phyloP scores from a whole-genome alignment of 2,797 vertebrate genomes.

The Leptoclinus maculatus region DNA sequence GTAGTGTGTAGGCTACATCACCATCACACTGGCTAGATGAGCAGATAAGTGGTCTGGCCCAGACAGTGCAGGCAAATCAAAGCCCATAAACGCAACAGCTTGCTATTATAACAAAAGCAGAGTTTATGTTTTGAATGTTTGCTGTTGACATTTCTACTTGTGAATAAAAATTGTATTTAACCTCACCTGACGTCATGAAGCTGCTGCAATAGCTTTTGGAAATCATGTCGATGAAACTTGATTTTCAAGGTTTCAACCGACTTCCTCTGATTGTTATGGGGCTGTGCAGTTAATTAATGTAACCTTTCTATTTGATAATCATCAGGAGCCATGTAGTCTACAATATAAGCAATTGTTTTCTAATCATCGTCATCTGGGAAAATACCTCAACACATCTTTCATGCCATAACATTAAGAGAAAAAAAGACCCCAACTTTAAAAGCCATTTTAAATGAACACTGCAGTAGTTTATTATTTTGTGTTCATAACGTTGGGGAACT shows the following conservation, averaged over 20 bases:
- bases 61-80: conserved; percentile 42
- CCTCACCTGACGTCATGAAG: conserved; percentile 47
- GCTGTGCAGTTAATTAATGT: background rate
- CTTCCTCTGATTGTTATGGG: background rate
- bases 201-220: conserved; percentile 24
- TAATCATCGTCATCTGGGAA: background rate
- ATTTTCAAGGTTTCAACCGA: conserved; percentile 1
- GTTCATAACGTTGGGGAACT: background rate
- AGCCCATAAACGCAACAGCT: conserved; percentile 68
- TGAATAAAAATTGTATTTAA: conserved; percentile 78
- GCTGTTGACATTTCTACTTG: conserved; percentile 74
- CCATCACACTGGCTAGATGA: conserved; percentile 40
- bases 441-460: background rate
- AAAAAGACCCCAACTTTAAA: background rate
- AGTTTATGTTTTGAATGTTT: conserved; percentile 74
- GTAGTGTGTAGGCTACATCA: conserved; percentile 7
- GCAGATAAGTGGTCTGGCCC: conserved; percentile 38
- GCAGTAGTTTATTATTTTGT: background rate
- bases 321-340: background rate
- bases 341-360: background rate
- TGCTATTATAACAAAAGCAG: conserved; percentile 55
- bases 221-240: background rate
- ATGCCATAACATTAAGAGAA: background rate
- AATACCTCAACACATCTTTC: background rate
- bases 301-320: background rate